These are phyloP conservation scores for Salmo trutta DNA, from an alignment of 2,797 vertebrate genomes.

Conservation along the genomic window DNA sequence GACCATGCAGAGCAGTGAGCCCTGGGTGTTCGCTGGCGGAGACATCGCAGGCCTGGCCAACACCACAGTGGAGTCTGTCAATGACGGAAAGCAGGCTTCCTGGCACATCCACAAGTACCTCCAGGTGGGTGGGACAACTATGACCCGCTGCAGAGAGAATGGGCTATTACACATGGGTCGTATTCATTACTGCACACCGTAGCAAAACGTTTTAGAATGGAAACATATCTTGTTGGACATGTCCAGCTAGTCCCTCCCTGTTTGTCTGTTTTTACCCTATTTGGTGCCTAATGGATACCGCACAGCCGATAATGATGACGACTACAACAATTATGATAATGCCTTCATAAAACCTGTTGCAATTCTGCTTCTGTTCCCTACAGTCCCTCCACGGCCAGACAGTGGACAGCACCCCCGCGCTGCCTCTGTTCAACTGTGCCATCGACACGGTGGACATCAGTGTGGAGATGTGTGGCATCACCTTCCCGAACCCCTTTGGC, in stretches of 20 bases:
- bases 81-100: constrained; percentile 95
- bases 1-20: constrained; percentile 92
- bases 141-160: no score
- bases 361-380: not conserved
- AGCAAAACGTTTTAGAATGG: no score
- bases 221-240: not conserved
- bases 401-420: constrained; percentile 61
- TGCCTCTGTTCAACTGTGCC: constrained; percentile 79
- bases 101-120: constrained; percentile 94
- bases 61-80: constrained; percentile 92
- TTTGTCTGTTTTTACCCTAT: not conserved
- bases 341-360: not conserved
- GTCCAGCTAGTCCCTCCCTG: not conserved
- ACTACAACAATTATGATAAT: not conserved
- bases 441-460: constrained; percentile 79
- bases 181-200: no score
- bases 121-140: constrained; percentile 75
- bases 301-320: not conserved
- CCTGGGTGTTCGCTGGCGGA: constrained; percentile 93
- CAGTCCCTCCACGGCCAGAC: not conserved
- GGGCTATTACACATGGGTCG: no score
- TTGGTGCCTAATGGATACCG: no score
- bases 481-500: constrained; percentile 90
- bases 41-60: constrained; percentile 88
- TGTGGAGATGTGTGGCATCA: constrained; percentile 76